These are phyloP conservation scores for Actinia equina DNA, from an alignment of 64 coral and sea anemone genomes.

Conservation along the genomic window DNA sequence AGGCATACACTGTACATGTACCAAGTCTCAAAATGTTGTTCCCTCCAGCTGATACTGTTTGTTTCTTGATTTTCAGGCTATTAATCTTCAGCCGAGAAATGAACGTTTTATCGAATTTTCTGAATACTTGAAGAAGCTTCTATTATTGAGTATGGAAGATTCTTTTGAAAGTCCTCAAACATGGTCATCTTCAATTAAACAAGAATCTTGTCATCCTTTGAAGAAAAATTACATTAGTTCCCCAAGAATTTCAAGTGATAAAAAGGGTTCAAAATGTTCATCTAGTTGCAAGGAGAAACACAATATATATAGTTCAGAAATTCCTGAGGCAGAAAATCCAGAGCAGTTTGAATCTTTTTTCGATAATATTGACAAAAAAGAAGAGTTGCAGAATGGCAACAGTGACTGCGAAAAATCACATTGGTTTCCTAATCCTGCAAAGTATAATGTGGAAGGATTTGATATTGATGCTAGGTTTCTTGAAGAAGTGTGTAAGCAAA, in stretches of 20 bases:
- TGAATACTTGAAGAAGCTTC: not conserved
- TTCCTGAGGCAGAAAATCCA: not conserved
- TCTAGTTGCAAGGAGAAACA: not conserved
- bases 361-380: not conserved
- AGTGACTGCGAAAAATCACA: not conserved
- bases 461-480: slow-evolving; percentile 60
- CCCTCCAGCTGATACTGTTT: not conserved
- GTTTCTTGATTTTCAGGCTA: not conserved
- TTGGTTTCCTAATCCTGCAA: slow-evolving; percentile 3
- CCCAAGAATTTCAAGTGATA: no score
- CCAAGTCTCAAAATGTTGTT: not conserved
- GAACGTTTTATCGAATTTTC: not conserved
- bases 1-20: no score
- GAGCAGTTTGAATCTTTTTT: not conserved
- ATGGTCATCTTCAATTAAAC: not conserved
- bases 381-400: not conserved
- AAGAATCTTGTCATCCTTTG: not conserved
- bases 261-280: not conserved
- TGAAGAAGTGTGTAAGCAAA: slow-evolving; percentile 60
- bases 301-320: not conserved
- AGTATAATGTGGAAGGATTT: not conserved
- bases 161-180: not conserved
- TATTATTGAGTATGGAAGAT: not conserved
- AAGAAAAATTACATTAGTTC: no score
- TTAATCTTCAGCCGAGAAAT: not conserved